Base-by-base conservation (phyloP, 2,888 invertebrate species). In the Himalopsyche japonica region DNA sequence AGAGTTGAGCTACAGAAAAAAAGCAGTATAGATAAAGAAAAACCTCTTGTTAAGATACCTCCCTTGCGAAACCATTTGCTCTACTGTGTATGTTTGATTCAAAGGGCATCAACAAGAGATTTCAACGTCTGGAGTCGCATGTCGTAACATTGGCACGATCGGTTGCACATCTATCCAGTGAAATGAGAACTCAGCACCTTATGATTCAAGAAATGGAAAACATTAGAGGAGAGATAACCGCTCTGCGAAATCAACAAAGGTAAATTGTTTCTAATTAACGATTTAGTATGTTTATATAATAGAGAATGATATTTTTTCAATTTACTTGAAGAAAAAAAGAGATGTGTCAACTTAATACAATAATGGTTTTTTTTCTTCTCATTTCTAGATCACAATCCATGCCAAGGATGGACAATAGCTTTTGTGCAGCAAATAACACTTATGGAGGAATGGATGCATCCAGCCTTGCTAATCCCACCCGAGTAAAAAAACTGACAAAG, bases 171-270 rank as follows among this genome's bases (percentile, higher is more conserved):
- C 92, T 98, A 64, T 97, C 97, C 49, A 97, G 97, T 4, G 98
- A 98, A 92, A 96, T 98, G 96, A 91, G 97, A 86, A 96, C 97
- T 0, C 97, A 98, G 89, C 97, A 97, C 89, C 93, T 97, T 85
- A 95, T 97, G 92, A 96, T 96, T 90, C 96, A 97, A 92, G 97
- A 98, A 92, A 95, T 98, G 94, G 97, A 98, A 90, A 95, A 94
- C 89, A 95, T 98, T 88, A 92, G 97, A 79, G 95, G 95, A 5
- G 97, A 98, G 91, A 94, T 98, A 82, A 94, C 95, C 0, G 95
- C 96, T 24, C 91, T 97, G 82, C 90, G 96, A 86, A 95, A 95
- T 88, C 95, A 95, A 91, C 92, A 92, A 89, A 92, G 91, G 92
- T 92, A 34, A 84, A 27, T 12, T 47, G 20, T 30, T 70, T 8